Conservation (phyloP, 2,113 vertebrate species). For the Psammodynastes pulverulentus region DNA sequence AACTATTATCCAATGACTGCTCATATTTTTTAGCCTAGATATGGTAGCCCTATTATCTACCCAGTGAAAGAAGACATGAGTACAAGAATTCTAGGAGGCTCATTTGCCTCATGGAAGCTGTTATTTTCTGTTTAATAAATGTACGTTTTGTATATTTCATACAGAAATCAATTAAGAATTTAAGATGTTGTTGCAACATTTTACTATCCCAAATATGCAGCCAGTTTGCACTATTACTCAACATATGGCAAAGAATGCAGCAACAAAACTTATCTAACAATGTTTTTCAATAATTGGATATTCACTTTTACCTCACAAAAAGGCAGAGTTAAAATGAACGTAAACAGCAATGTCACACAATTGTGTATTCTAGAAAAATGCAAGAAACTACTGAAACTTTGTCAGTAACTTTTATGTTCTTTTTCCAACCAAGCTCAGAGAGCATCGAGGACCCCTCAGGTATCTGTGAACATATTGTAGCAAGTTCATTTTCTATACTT, state of each 20-base stretch:
- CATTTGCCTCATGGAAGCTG: neutral
- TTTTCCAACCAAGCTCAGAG: neutral
- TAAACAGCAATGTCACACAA: fast-evolving
- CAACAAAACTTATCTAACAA: neutral
- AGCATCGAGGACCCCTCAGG: neutral
- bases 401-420: neutral
- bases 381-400: neutral
- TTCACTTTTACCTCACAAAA: neutral
- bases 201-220: neutral
- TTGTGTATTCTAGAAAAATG: neutral
- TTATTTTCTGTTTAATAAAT: neutral
- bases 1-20: neutral
- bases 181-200: neutral
- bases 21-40: neutral
- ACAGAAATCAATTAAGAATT: neutral
- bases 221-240: fast-evolving
- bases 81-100: neutral
- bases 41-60: neutral
- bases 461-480: neutral
- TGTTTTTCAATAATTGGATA: neutral
- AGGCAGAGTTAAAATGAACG: neutral
- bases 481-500: neutral
- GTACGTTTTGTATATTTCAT: neutral
- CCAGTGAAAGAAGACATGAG: neutral
- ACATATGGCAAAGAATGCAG: fast-evolving